phyloP scores from a whole-genome alignment of 1,140 invertebrate species.

The Dryas iulia region DNA sequence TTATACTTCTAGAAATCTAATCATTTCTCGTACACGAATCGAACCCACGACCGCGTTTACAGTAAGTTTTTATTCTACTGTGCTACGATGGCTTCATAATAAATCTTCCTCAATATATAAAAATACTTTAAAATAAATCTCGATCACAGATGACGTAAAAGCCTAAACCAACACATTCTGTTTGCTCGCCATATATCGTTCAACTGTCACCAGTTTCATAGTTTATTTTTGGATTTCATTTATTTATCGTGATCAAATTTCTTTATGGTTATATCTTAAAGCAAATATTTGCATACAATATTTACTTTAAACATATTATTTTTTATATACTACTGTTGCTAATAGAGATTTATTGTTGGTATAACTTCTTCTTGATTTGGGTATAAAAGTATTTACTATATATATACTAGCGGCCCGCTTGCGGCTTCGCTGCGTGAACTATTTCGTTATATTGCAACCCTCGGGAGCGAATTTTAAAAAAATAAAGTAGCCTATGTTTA shows the following conservation, averaged over 20 bases:
- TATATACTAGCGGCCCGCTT: no score
- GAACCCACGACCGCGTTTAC: no score
- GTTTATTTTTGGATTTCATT: slow-evolving; percentile 13
- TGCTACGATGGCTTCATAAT: no score
- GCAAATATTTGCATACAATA: neutral
- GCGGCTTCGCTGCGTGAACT: no score
- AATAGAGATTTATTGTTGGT: neutral
- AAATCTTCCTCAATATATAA: no score
- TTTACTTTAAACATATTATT: neutral
- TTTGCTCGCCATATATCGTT: slow-evolving; percentile 2
- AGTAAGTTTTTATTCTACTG: no score
- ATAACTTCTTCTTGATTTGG: neutral
- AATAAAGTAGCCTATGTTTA: no score
- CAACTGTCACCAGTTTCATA: slow-evolving; percentile 5
- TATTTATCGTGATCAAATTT: slow-evolving; percentile 10
- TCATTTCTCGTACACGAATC: no score
- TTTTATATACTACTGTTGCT: neutral
- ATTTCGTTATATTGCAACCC: no score
- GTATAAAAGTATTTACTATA: no score
- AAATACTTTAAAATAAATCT: neutral
- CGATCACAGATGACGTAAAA: neutral
- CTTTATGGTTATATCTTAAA: neutral
- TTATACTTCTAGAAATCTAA: no score
- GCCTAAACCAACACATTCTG: neutral
- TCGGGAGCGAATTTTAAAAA: no score